These are phyloP conservation scores for Aphidius colemani DNA, from an alignment of 2,888 invertebrate species.

Conservation along the genomic window DNA sequence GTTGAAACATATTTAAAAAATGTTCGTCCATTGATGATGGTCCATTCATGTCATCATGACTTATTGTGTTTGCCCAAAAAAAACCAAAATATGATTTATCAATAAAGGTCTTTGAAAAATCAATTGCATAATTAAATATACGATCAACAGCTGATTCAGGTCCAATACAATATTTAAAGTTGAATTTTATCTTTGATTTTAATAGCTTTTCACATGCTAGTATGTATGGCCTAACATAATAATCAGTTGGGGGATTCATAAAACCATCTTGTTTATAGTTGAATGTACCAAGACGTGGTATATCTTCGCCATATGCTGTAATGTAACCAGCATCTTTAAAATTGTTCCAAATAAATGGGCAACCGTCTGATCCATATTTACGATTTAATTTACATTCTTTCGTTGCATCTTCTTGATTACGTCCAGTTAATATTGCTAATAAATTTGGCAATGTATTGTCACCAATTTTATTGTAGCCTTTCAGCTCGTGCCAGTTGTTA, in stretches of 20 bases:
- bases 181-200: slow-evolving; percentile 56
- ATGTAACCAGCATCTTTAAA: slow-evolving; percentile 74
- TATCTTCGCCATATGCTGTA: slow-evolving; percentile 74
- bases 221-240: slow-evolving; percentile 77
- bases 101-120: slow-evolving; percentile 70
- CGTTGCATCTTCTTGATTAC: slow-evolving; percentile 62
- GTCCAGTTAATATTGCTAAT: slow-evolving; percentile 79
- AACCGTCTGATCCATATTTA: slow-evolving; percentile 67
- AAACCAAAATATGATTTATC: slow-evolving; percentile 72
- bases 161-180: slow-evolving; percentile 67
- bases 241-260: slow-evolving; percentile 75
- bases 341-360: slow-evolving; percentile 78
- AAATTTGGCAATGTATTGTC: slow-evolving; percentile 92
- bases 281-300: slow-evolving; percentile 73
- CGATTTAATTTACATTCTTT: slow-evolving; percentile 63
- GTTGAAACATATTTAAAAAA: slow-evolving; percentile 66
- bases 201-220: slow-evolving; percentile 69
- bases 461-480: slow-evolving; percentile 79
- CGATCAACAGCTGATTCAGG: slow-evolving; percentile 70
- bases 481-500: slow-evolving; percentile 73
- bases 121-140: slow-evolving; percentile 70
- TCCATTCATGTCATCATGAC: slow-evolving; percentile 72
- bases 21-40: slow-evolving; percentile 71
- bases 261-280: slow-evolving; percentile 78
- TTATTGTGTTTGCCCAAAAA: slow-evolving; percentile 80